Evolutionary conservation across 2,797 vertebrate genomes (phyloP), one percentile per base, ranked within the genome.

Genomic region (Galaxias olidus): DNA sequence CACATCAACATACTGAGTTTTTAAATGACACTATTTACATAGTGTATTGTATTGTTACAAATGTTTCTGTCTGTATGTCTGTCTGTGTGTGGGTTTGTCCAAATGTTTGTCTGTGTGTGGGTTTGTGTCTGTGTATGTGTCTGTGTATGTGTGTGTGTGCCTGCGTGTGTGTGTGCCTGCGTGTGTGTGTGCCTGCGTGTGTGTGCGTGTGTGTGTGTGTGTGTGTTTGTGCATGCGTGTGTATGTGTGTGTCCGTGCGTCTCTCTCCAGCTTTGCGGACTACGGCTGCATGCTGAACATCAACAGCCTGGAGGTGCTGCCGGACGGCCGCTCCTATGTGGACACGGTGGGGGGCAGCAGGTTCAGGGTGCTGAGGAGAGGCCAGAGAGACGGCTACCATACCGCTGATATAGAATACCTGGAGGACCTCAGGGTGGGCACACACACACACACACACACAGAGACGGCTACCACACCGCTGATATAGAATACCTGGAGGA

Each of bases 261-360:
- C 20, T 9, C 0, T 65, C n/a, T 14, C 2, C 77, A 97, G 95
- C 60, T 96, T 97, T 83, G 89, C 95, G 64, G 95, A 96, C 74
- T 95, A 93, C 0, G 96, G 96, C 72, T 97, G 95, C 63, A 87
- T 97, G 84, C 77, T 97, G 83, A 94, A 96, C 86, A 96, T 97
- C 54, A 83, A 84, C 18, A 76, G 88, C 56, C 83, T 94, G 44
- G 91, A 95, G 74, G 65, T 91, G 73, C 87, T 97, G 68, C 86
- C 93, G 0, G 96, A 97, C 0, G 95, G 96, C 0, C 88, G 95
- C 10, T 97, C 94, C 13, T 86, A 93, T 50, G 94, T 97, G 73
- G 93, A 96, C 78, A 91, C 94, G 0, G 48, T 95, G 0, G 95
- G 96, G 10, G 81, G 89, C 66, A 92, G 77, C 71, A 90, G 95